A percentile compares a stretch with the other conserved stretches of the same genome.
Evolutionary conservation across 2,113 vertebrate genomes (phyloP).

Genomic region (Petroica traversi): DNA sequence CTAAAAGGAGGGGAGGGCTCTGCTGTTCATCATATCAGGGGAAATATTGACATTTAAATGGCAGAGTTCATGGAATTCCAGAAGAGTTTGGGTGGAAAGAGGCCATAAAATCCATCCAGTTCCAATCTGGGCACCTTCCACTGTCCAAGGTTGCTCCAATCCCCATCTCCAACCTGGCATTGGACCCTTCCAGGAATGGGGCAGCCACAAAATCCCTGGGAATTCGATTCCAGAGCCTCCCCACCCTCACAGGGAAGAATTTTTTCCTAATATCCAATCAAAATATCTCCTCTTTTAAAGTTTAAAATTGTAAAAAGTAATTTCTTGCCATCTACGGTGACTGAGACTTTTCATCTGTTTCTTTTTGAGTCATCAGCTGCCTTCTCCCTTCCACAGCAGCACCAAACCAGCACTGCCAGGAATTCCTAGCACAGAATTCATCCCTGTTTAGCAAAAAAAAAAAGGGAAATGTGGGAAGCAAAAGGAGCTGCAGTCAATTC

Average conservation of each 20-base stretch:
- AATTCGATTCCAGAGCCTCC: not conserved
- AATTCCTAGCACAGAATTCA: not conserved
- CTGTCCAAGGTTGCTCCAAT: not conserved
- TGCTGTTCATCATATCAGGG: not conserved
- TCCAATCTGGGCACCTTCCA: not conserved
- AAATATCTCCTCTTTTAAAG: not conserved
- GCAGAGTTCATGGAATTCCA: not conserved
- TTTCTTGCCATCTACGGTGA: not conserved
- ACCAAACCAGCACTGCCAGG: not conserved
- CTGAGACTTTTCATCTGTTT: not conserved
- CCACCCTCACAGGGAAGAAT: not conserved
- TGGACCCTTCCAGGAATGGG: not conserved
- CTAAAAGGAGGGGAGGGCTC: not conserved
- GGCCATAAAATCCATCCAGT: not conserved
- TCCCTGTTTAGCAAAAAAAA: not conserved
- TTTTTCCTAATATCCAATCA: not conserved
- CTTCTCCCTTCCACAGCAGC: not conserved
- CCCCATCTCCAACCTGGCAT: accelerated
- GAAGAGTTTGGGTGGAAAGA: not conserved
- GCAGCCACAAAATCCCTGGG: not conserved
- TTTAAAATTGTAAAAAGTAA: not conserved
- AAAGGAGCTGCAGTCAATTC: not conserved
- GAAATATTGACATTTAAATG: not conserved
- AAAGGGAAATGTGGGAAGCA: not conserved
- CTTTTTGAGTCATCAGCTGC: not conserved